Base-by-base conservation (phyloP, 2,113 vertebrate genomes). In the Leptobrachium ailaonicum region DNA sequence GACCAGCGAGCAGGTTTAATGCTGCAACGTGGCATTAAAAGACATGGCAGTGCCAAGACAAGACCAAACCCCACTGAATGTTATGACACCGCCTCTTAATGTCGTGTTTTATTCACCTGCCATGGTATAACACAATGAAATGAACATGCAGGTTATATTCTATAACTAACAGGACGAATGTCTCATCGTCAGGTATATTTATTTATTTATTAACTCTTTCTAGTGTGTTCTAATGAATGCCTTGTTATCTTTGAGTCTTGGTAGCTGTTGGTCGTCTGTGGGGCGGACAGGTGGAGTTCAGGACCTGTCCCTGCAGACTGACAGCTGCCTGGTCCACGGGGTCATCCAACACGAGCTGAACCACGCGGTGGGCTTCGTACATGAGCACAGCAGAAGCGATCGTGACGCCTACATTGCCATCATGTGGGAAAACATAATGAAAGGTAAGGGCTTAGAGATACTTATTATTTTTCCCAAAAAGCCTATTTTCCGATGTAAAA, bases 321-420 rank as follows among this genome's bases (percentile, higher is more conserved):
- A 78, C 4, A 86, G 87, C 4, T 93, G 92, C 71, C 77, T 93
- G 82, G 80, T 85, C 67, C 84, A 88, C 64, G 53, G 87, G 80
- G 87, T 88, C 3, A 87, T 92, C 81, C 90, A 92, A 71, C 93
- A 93, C 43, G 92, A 94, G 84, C 82, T 92, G 76, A 90, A 90
- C 66, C 93, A 93, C 0, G 90, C 90, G 0, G 72, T 94, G 82
- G 92, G 91, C 43, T 92, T 94, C 87, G 83, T 90, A 53, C 92
- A 94, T 0, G 92, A 93, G 78, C 93, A 94, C 60, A 77, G 82
- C 76, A 84, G 92, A 41, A 89, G 88, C 7, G 92, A 93, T 83
- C 87, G 90, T 8, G 92, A 93, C 76, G 58, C 81, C 7, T 85
- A 93, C 83, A 86, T 94, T 83, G 86, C 83, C 54, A 76, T 93